These are phyloP conservation scores for Eutrigla gurnardus DNA, from an alignment of 2,797 vertebrate species.

Conservation along the genomic window DNA sequence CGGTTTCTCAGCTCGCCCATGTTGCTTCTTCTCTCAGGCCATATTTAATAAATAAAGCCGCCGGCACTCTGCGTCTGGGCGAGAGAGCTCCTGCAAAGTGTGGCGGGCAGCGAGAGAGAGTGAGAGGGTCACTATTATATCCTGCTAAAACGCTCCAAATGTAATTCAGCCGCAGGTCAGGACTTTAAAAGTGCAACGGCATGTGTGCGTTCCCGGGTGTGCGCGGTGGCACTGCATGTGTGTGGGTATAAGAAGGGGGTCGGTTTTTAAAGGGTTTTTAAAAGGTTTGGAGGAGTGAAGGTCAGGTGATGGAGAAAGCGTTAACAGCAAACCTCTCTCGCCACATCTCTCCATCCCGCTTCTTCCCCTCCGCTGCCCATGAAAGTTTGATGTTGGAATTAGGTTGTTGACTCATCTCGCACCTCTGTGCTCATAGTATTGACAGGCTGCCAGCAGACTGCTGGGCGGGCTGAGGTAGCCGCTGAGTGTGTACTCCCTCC, in stretches of 20 bases:
- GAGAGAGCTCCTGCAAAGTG: conserved; percentile 69
- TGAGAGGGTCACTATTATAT: conserved; percentile 80
- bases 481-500: conserved; percentile 77
- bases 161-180: conserved; percentile 83
- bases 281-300: conserved; percentile 84
- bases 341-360: conserved; percentile 73
- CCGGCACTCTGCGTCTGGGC: conserved; percentile 61
- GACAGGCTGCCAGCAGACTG: conserved; percentile 91
- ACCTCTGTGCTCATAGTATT: conserved; percentile 96
- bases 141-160: conserved; percentile 82
- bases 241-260: conserved; percentile 66
- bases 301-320: conserved; percentile 80
- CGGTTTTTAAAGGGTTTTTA: conserved; percentile 83
- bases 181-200: conserved; percentile 80
- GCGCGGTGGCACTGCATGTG: conserved; percentile 47
- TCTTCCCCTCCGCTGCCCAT: conserved; percentile 83
- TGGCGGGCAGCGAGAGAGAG: conserved; percentile 50
- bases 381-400: conserved; percentile 98
- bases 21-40: conserved; percentile 70
- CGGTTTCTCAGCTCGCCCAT: conserved; percentile 67
- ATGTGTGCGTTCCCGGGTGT: conserved; percentile 51
- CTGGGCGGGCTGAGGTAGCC: conserved; percentile 89
- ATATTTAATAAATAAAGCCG: conserved; percentile 85
- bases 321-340: conserved; percentile 75
- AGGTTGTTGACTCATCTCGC: conserved; percentile 98